These are phyloP conservation scores for Amphiura filiformis DNA, from an alignment of 35 echinoderm and acorn worm genomes.

Conservation along the genomic window DNA sequence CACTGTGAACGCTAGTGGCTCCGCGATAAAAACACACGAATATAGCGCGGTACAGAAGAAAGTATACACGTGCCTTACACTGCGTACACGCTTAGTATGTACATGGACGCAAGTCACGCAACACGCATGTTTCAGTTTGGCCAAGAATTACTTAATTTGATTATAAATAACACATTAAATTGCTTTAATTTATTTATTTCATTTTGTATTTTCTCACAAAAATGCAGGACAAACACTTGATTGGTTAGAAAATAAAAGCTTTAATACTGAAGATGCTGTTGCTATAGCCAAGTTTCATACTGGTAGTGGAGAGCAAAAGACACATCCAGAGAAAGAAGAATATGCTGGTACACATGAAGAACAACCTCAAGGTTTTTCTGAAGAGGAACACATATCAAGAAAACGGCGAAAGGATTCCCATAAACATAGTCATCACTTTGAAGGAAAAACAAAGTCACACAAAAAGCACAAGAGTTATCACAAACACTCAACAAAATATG, in stretches of 20 bases:
- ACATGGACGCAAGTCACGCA: too few species aligned
- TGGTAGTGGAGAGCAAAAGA: neutral
- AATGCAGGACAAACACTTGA: neutral
- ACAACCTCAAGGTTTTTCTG: neutral
- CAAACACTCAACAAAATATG: neutral
- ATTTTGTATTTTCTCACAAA: too few species aligned
- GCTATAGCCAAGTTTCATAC: slow-evolving; percentile 18
- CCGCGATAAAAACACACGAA: too few species aligned
- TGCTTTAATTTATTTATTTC: too few species aligned
- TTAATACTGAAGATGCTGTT: slow-evolving; percentile 20
- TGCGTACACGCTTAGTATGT: too few species aligned
- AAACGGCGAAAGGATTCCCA: neutral
- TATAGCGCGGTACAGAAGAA: too few species aligned
- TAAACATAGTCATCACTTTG: too few species aligned
- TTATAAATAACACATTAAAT: too few species aligned
- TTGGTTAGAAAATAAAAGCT: slow-evolving; percentile 28
- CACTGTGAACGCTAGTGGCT: too few species aligned
- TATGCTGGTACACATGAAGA: neutral
- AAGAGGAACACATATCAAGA: neutral
- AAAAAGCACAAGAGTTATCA: slow-evolving; percentile 6
- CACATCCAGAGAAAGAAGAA: neutral
- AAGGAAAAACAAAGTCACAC: neutral
- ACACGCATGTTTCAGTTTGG: too few species aligned
- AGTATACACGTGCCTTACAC: too few species aligned
- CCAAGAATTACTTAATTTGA: too few species aligned